A percentile compares a stretch with the other conserved stretches of the same genome.
Conservation (phyloP, 2,888 invertebrate species). For the Cantharis lateralis region DNA sequence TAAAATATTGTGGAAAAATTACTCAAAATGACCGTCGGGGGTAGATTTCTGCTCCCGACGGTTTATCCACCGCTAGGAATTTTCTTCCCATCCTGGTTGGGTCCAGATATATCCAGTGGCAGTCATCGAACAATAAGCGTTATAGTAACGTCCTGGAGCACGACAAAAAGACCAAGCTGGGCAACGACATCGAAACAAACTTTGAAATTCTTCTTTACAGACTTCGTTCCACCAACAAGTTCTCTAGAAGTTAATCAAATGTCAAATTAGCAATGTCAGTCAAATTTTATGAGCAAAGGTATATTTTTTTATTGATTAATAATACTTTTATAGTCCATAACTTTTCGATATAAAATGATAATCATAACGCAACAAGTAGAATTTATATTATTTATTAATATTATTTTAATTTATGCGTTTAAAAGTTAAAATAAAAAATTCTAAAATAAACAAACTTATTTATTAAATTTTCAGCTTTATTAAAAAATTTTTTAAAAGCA, state of each 20-base stretch:
- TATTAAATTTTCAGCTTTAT: neutral
- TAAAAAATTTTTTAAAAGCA: neutral
- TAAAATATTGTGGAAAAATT: neutral
- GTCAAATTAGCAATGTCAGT: neutral
- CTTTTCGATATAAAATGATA: neutral
- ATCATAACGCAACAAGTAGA: neutral
- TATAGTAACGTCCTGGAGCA: conserved; percentile 87
- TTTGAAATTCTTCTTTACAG: conserved; percentile 90
- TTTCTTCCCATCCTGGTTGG: conserved; percentile 65
- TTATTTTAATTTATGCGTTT: neutral
- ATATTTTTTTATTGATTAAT: neutral
- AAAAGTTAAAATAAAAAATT: neutral
- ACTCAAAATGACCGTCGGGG: conserved; percentile 13
- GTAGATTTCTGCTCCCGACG: conserved; percentile 23
- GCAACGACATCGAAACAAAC: conserved; percentile 83
- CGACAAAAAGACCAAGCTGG: conserved; percentile 88
- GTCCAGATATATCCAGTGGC: conserved; percentile 91
- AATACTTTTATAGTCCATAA: neutral
- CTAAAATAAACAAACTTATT: neutral
- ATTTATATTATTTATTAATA: too few species aligned
- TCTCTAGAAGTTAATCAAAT: conserved; percentile 62
- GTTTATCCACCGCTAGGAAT: conserved; percentile 38
- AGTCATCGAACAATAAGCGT: conserved; percentile 88
- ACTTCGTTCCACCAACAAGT: conserved; percentile 95
- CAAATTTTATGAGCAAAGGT: neutral